These are phyloP conservation scores for Fukomys damarensis DNA, from an alignment of 2,113 vertebrate species.

Conservation along the genomic window DNA sequence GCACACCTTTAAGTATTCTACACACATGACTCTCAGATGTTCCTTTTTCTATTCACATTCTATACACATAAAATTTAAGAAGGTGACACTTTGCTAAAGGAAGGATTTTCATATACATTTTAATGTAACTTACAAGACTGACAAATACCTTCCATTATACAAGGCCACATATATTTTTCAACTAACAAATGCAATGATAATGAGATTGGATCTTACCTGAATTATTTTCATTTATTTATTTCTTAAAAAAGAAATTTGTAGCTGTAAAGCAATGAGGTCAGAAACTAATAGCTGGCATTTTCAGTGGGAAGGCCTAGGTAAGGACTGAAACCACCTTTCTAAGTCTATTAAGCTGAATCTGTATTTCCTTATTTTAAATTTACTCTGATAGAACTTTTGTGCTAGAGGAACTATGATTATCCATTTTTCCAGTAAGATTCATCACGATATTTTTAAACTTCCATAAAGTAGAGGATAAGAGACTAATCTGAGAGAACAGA, in stretches of 20 bases:
- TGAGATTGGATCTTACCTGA: neutral
- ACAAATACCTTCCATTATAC: neutral
- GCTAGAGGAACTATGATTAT: neutral
- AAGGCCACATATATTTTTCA: neutral
- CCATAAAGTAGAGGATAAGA: neutral
- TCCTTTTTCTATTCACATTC: constrained; percentile 22
- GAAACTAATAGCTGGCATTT: neutral
- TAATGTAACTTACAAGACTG: neutral
- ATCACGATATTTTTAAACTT: neutral
- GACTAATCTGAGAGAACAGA: neutral
- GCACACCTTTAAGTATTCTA: neutral
- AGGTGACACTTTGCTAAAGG: neutral
- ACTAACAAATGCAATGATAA: neutral
- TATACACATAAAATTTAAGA: neutral
- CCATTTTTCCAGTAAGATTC: neutral
- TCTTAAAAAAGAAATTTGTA: neutral
- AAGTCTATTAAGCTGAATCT: neutral
- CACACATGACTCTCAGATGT: neutral
- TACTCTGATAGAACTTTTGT: neutral
- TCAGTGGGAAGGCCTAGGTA: neutral
- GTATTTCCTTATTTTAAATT: neutral
- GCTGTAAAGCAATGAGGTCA: neutral
- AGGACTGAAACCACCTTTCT: neutral
- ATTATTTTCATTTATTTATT: neutral
- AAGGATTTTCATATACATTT: neutral